These are phyloP conservation scores for Tretioscincus oriximinensis DNA, from an alignment of 2,113 vertebrate species.

Conservation along the genomic window DNA sequence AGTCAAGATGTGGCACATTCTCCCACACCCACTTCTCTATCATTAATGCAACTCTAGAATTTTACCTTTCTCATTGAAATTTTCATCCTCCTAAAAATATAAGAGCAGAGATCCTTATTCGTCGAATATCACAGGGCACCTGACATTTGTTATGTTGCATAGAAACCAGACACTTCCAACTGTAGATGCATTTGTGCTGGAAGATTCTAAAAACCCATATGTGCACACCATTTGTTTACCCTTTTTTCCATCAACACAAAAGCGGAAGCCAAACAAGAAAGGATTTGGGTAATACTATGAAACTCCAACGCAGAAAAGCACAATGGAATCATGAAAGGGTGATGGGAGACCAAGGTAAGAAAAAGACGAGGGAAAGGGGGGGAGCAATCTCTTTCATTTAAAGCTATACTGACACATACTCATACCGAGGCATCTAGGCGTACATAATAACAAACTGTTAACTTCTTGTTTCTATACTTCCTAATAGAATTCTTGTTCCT, in stretches of 20 bases:
- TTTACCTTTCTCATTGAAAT: not conserved
- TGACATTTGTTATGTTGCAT: not conserved
- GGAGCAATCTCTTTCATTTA: not conserved
- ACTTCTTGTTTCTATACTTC: no score
- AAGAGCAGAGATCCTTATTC: not conserved
- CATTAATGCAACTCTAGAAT: no score
- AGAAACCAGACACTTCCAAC: not conserved
- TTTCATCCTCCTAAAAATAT: not conserved
- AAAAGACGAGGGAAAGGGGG: no score
- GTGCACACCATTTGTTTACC: no score
- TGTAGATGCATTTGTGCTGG: not conserved
- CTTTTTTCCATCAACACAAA: not conserved
- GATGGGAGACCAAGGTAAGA: no score
- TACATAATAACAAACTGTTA: no score
- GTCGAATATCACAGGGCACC: not conserved
- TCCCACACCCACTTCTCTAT: no score
- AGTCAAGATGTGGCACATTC: no score
- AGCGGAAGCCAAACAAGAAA: not conserved
- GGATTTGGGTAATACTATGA: not conserved
- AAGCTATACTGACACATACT: not conserved
- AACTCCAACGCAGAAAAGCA: not conserved
- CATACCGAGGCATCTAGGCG: not conserved
- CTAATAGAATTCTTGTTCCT: no score
- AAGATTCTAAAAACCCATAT: not conserved
- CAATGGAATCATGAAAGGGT: slow-evolving; percentile 4